Percentiles rank a stretch among this genome's conserved stretches.
Evolutionary conservation across 2,888 invertebrate species (phyloP).

Genomic region (Drosophila robusta): DNA sequence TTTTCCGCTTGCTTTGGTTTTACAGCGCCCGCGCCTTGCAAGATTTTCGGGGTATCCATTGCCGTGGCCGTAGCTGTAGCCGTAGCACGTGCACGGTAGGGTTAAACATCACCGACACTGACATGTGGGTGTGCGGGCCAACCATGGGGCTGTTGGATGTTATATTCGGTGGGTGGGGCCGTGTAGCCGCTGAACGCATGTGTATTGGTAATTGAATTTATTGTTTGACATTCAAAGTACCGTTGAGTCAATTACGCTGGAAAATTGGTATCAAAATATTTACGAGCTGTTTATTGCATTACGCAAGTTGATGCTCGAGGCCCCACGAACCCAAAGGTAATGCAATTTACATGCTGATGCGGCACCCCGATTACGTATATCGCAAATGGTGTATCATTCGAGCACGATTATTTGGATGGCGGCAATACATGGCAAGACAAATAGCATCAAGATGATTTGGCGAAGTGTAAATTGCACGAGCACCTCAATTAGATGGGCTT

Average conservation of each 20-base stretch:
- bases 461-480: slow-evolving; percentile 65
- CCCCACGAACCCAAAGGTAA: slow-evolving; percentile 52
- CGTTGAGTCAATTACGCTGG: slow-evolving; percentile 82
- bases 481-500: slow-evolving; percentile 53
- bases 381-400: slow-evolving; percentile 45
- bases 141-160: background rate
- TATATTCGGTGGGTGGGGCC: slow-evolving; percentile 1
- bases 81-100: slow-evolving; percentile 67
- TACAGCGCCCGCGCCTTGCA: slow-evolving; percentile 56
- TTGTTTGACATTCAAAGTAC: slow-evolving; percentile 83
- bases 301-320: slow-evolving; percentile 59
- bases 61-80: slow-evolving; percentile 38
- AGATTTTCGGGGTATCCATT: slow-evolving; percentile 62
- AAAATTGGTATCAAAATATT: slow-evolving; percentile 83
- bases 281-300: slow-evolving; percentile 82
- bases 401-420: slow-evolving; percentile 2
- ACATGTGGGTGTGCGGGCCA: slow-evolving; percentile 26
- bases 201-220: slow-evolving; percentile 83
- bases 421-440: slow-evolving; percentile 33
- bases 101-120: slow-evolving; percentile 64
- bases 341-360: slow-evolving; percentile 80
- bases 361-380: slow-evolving; percentile 59
- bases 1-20: slow-evolving; percentile 80
- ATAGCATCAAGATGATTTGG: slow-evolving; percentile 47
- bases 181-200: slow-evolving; percentile 40